Evolutionary conservation across 1,140 invertebrate species (phyloP).

Genomic region (Myzus persicae): DNA sequence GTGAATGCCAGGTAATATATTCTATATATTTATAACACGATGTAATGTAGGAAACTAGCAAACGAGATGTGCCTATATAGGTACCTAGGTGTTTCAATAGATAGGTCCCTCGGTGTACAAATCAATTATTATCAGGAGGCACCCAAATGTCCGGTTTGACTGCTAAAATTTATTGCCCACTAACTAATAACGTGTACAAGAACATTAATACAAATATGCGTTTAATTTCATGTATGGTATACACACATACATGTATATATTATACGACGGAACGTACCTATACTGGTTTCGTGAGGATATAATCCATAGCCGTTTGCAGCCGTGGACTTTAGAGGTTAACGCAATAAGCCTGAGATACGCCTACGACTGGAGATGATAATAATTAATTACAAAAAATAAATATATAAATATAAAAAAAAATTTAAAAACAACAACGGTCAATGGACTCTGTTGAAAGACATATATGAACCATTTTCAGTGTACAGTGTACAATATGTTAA

Average conservation of each 20-base stretch:
- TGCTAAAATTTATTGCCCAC: constrained; percentile 42
- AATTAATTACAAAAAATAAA: constrained; percentile 18
- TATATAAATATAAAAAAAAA: neutral
- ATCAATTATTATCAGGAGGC: constrained; percentile 46
- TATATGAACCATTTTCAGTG: neutral
- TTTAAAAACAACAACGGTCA: constrained; percentile 13
- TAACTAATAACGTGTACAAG: constrained; percentile 22
- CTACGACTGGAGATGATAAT: constrained; percentile 38
- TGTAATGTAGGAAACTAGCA: neutral
- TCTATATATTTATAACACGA: neutral
- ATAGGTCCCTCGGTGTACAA: constrained; percentile 28
- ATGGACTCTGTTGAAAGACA: constrained; percentile 19
- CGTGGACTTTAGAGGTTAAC: constrained; percentile 41
- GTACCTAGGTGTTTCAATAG: constrained; percentile 12
- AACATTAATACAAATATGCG: constrained; percentile 44
- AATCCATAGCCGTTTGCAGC: neutral
- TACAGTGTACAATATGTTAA: neutral
- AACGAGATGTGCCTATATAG: neutral
- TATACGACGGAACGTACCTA: constrained; percentile 6
- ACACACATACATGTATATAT: neutral
- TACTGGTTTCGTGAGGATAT: constrained; percentile 26
- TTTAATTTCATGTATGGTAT: constrained; percentile 35
- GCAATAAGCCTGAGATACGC: constrained; percentile 36
- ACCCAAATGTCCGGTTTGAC: constrained; percentile 37
- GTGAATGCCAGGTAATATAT: constrained; percentile 46